Evolutionary conservation across 2,888 invertebrate genomes (phyloP).

Genomic region (Phalera bucephala): DNA sequence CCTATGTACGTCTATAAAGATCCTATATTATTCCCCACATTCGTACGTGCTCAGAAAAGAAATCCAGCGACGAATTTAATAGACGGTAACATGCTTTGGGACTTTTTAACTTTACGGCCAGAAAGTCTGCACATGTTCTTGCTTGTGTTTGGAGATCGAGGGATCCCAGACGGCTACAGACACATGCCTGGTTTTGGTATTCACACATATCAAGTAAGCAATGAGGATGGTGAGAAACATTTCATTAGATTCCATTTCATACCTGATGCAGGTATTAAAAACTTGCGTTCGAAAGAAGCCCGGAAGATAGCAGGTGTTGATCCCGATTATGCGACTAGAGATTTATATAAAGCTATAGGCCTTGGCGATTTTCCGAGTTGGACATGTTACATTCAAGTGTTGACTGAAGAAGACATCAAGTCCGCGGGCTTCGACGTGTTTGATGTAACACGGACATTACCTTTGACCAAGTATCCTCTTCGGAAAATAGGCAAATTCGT

Average conservation of each 20-base stretch:
- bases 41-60: slow-evolving; percentile 95
- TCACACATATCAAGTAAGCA: slow-evolving; percentile 94
- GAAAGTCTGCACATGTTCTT: slow-evolving; percentile 92
- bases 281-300: slow-evolving; percentile 86
- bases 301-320: slow-evolving; percentile 85
- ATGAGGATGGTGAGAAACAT: slow-evolving; percentile 85
- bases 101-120: slow-evolving; percentile 92
- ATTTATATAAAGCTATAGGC: slow-evolving; percentile 93
- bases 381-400: slow-evolving; percentile 90
- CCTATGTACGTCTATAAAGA: slow-evolving; percentile 95
- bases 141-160: slow-evolving; percentile 93
- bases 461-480: slow-evolving; percentile 88
- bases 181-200: slow-evolving; percentile 97
- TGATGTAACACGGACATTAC: slow-evolving; percentile 94
- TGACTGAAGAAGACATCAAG: slow-evolving; percentile 91
- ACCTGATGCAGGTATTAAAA: slow-evolving; percentile 93
- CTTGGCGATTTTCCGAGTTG: slow-evolving; percentile 87
- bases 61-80: slow-evolving; percentile 94
- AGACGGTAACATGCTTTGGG: slow-evolving; percentile 96
- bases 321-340: slow-evolving; percentile 93
- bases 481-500: slow-evolving; percentile 91
- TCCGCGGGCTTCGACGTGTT: slow-evolving; percentile 92
- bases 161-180: slow-evolving; percentile 94
- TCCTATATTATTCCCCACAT: slow-evolving; percentile 92
- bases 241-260: slow-evolving; percentile 95